These are phyloP conservation scores for Platycercus adscitus DNA, from an alignment of 2,113 vertebrate genomes.

Conservation along the genomic window DNA sequence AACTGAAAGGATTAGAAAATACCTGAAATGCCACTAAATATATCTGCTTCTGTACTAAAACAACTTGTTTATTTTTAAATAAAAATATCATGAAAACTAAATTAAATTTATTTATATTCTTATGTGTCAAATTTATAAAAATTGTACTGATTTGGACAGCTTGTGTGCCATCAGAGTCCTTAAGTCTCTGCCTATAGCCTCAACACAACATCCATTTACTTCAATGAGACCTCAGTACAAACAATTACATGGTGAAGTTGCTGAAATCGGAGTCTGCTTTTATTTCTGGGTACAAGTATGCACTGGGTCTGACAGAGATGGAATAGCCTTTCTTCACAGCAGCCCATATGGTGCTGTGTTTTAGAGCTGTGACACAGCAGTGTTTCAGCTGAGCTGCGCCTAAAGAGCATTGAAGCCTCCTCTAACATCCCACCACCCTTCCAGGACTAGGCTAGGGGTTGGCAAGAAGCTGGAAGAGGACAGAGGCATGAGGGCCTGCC, in stretches of 20 bases:
- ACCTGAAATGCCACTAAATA: neutral
- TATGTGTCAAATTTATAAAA: neutral
- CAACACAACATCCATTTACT: neutral
- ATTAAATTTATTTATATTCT: neutral
- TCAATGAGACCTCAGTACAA: neutral
- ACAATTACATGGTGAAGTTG: neutral
- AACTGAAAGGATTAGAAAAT: neutral
- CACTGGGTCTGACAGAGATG: neutral
- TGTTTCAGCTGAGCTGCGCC: neutral
- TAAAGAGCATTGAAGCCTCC: fast-evolving
- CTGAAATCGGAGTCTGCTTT: neutral
- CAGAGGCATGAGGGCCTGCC: fast-evolving
- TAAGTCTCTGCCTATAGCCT: neutral
- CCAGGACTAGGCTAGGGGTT: too few species aligned
- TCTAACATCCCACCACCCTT: fast-evolving
- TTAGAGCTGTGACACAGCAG: neutral
- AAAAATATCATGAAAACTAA: neutral
- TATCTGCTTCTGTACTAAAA: neutral
- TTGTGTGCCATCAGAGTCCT: neutral
- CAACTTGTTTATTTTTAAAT: neutral
- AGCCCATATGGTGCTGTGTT: neutral
- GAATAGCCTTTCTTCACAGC: neutral
- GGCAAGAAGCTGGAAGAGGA: neutral
- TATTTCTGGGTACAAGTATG: neutral
- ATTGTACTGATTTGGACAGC: neutral